Conservation (phyloP, 2,797 vertebrate genomes). For the Ficedula albicollis region DNA sequence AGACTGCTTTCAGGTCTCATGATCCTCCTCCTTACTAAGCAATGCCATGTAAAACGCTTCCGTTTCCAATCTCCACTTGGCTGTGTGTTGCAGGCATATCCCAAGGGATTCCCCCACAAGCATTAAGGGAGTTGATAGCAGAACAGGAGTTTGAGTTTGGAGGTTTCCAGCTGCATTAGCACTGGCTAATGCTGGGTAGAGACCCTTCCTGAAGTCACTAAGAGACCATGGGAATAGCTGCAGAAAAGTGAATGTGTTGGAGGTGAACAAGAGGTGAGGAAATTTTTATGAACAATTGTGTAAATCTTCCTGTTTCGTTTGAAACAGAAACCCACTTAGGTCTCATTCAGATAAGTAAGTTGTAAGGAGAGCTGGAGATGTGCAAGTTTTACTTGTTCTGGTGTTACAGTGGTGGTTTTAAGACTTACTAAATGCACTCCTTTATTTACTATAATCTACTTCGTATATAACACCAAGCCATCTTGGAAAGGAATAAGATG, state of each 20-base stretch:
- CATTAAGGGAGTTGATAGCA: background rate
- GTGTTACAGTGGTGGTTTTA: background rate
- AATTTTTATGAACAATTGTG: background rate
- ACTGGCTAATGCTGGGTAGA: background rate
- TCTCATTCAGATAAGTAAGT: background rate
- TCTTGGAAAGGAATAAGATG: background rate
- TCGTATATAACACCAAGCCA: background rate
- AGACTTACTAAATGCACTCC: background rate
- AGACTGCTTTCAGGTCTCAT: background rate
- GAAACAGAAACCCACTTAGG: background rate
- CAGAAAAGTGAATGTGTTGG: background rate
- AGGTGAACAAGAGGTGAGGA: background rate
- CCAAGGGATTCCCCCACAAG: background rate
- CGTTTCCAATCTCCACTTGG: background rate
- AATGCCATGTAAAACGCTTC: rapidly evolving
- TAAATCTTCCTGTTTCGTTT: background rate
- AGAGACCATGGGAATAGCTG: background rate
- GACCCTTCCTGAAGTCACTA: background rate
- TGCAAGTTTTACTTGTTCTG: background rate
- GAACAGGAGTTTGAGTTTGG: background rate
- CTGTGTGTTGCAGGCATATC: background rate
- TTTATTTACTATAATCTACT: background rate
- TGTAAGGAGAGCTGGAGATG: background rate
- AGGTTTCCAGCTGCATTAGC: background rate
- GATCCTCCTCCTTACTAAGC: background rate